Evolutionary conservation across 2,113 vertebrate species (phyloP).

Genomic region (Nibea albiflora): DNA sequence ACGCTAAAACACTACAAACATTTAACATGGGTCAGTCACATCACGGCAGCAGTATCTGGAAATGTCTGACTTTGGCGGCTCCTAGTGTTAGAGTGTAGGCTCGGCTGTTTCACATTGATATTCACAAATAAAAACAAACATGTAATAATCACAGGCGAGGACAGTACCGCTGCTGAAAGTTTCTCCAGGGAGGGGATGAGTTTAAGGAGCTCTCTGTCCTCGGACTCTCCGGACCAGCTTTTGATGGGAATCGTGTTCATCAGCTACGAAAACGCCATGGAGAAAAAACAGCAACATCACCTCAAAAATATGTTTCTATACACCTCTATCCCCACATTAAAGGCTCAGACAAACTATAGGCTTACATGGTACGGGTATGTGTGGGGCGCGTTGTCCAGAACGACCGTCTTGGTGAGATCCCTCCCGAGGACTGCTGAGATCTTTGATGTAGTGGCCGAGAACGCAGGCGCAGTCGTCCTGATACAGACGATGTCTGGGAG

Average conservation of each 20-base stretch:
- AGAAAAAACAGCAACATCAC: too few relatives aligned
- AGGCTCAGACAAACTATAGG: too few relatives aligned
- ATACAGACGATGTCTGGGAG: slow-evolving; percentile 83
- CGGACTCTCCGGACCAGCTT: slow-evolving; percentile 81
- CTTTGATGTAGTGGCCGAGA: slow-evolving; percentile 88
- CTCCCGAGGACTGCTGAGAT: slow-evolving; percentile 83
- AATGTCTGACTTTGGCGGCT: too few relatives aligned
- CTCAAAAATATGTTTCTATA: too few relatives aligned
- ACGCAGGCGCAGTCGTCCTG: slow-evolving; percentile 87
- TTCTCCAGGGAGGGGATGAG: slow-evolving; percentile 82
- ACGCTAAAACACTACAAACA: too few relatives aligned
- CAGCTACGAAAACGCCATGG: slow-evolving; percentile 71
- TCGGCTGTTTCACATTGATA: too few relatives aligned
- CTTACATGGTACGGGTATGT: slow-evolving; percentile 86
- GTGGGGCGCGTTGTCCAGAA: slow-evolving; percentile 85
- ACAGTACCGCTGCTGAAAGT: slow-evolving; percentile 81
- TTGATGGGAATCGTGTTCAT: slow-evolving; percentile 85
- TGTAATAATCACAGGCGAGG: neutral
- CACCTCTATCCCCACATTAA: too few relatives aligned
- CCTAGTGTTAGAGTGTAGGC: too few relatives aligned
- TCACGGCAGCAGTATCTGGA: neutral
- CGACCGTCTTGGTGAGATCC: slow-evolving; percentile 85
- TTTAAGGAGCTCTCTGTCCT: slow-evolving; percentile 83
- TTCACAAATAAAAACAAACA: neutral
- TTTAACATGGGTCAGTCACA: too few relatives aligned